Conservation (phyloP, 2,113 vertebrate species). For the Prolemur simus region DNA sequence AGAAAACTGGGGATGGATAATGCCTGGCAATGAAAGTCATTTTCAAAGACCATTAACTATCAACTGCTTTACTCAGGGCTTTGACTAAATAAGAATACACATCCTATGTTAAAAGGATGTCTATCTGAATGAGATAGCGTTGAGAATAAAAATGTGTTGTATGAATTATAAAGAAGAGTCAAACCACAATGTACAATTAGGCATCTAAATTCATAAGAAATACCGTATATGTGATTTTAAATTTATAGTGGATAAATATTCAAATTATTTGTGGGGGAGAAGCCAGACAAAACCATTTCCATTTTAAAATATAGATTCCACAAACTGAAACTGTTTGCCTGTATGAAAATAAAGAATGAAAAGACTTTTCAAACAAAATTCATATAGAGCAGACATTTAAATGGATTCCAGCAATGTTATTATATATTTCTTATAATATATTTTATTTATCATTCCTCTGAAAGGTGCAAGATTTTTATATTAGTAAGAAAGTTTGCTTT, state of each 20-base stretch:
- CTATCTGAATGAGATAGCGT: neutral
- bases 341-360: constrained; percentile 60
- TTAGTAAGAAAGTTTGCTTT: constrained; percentile 78
- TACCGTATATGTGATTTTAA: constrained; percentile 46
- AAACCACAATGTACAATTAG: constrained; percentile 59
- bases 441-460: constrained; percentile 72
- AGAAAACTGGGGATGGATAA: constrained; percentile 31
- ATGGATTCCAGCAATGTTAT: constrained; percentile 57
- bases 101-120: constrained; percentile 57
- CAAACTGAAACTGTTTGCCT: constrained; percentile 68
- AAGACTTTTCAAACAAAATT: constrained; percentile 64
- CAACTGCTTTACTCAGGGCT: constrained; percentile 60
- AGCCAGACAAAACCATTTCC: constrained; percentile 51
- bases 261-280: constrained; percentile 62
- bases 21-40: constrained; percentile 59
- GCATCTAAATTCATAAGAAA: constrained; percentile 67
- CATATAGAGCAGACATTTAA: constrained; percentile 61
- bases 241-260: constrained; percentile 65
- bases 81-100: constrained; percentile 67
- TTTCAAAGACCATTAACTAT: constrained; percentile 72
- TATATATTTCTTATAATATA: constrained; percentile 51
- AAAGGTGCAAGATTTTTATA: constrained; percentile 76
- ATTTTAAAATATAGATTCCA: constrained; percentile 78
- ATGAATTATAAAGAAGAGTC: constrained; percentile 41
- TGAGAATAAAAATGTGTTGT: constrained; percentile 53